Evolutionary conservation across 2,797 vertebrate genomes (phyloP).

Genomic region (Parauchenoglanis punctatus): DNA sequence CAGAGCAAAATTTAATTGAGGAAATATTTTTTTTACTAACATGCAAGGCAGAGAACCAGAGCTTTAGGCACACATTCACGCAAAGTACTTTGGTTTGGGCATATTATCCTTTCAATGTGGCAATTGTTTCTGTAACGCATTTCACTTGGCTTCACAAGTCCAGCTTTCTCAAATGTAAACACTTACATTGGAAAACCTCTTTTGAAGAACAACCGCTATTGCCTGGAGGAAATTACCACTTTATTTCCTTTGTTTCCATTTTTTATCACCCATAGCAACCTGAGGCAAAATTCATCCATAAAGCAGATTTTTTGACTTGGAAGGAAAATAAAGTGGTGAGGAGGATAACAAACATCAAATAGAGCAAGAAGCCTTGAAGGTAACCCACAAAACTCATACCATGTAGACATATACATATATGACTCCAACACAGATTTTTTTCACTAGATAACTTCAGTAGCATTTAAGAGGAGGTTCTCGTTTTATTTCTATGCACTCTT

Average conservation of each 20-base stretch:
- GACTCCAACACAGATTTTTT: neutral
- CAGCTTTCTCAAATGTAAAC: conserved; percentile 43
- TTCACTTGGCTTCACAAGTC: conserved; percentile 40
- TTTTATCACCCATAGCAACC: conserved; percentile 5
- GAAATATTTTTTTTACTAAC: conserved; percentile 28
- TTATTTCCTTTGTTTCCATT: conserved; percentile 25
- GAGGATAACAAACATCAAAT: conserved; percentile 20
- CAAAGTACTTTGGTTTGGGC: conserved; percentile 21
- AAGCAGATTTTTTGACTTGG: conserved; percentile 8
- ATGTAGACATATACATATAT: neutral
- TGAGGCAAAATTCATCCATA: neutral
- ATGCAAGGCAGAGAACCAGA: conserved; percentile 12
- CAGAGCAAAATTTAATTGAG: conserved; percentile 31
- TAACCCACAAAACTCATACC: conserved; percentile 6
- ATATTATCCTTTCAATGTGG: conserved; percentile 44
- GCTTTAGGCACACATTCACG: conserved; percentile 6
- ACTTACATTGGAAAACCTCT: conserved; percentile 18
- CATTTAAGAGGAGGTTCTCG: neutral
- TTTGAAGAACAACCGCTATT: conserved; percentile 10
- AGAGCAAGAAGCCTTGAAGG: conserved; percentile 17
- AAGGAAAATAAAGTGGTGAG: neutral
- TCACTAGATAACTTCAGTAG: neutral
- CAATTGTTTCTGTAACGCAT: conserved; percentile 45
- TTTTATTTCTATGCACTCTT: conserved; percentile 26
- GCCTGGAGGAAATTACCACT: conserved; percentile 32